Evolutionary conservation across 2,888 invertebrate genomes (phyloP).

Genomic region (Acronicta psi): DNA sequence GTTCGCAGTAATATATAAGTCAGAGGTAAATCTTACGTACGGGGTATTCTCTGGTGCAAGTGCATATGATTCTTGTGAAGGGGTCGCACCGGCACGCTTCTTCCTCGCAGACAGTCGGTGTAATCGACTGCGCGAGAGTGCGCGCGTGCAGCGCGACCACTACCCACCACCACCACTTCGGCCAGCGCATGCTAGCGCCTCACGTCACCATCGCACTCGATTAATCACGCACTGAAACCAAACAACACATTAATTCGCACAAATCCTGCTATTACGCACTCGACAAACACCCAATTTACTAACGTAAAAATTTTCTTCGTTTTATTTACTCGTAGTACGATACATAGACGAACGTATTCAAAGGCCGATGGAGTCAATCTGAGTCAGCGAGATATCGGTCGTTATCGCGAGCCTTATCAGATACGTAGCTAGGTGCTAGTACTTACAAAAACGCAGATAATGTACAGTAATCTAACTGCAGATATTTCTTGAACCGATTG

Average conservation of each 20-base stretch:
- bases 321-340: conserved; percentile 18
- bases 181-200: conserved; percentile 76
- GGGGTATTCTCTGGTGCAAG: conserved; percentile 84
- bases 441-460: conserved; percentile 41
- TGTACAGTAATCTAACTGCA: conserved; percentile 31
- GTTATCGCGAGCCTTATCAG: conserved; percentile 84
- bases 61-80: conserved; percentile 88
- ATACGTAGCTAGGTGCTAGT: conserved; percentile 64
- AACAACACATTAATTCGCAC: conserved; percentile 18
- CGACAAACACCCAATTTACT: conserved; percentile 26
- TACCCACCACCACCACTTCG: conserved; percentile 79
- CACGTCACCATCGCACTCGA: conserved; percentile 82
- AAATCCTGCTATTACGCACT: conserved; percentile 3
- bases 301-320: conserved; percentile 23
- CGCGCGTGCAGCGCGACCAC: conserved; percentile 70
- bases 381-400: conserved; percentile 77
- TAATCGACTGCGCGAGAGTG: conserved; percentile 67
- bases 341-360: conserved; percentile 48
- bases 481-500: conserved; percentile 24
- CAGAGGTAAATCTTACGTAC: conserved; percentile 69
- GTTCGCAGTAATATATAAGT: no score
- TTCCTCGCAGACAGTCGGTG: conserved; percentile 86
- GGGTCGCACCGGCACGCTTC: conserved; percentile 89
- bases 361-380: conserved; percentile 65
- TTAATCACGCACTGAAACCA: conserved; percentile 64